A percentile compares a stretch with the other conserved stretches of the same genome.
These are phyloP conservation scores for Loripinus fragilis DNA, from an alignment of 2,888 invertebrate genomes.

Conservation along the genomic window DNA sequence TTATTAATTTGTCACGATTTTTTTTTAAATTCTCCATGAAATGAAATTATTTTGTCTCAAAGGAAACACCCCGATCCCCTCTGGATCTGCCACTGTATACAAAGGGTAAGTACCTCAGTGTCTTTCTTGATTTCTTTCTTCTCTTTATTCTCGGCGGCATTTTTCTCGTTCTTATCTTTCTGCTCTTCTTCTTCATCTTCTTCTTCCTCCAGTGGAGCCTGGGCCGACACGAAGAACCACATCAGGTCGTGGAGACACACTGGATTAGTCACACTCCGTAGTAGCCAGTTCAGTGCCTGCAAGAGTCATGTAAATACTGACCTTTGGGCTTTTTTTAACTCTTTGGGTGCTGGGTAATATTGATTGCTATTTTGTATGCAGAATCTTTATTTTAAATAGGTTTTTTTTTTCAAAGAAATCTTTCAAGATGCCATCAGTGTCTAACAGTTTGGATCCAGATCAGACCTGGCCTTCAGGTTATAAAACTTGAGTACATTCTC, in stretches of 20 bases:
- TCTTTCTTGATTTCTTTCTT: slow-evolving; percentile 56
- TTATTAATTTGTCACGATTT: no score
- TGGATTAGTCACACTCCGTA: slow-evolving; percentile 95
- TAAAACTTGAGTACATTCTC: no score
- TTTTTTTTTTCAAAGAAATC: no score
- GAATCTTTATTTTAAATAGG: no score
- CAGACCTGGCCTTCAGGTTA: background rate
- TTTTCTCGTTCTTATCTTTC: slow-evolving; percentile 63
- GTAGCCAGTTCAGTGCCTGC: slow-evolving; percentile 96
- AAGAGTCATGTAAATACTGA: no score
- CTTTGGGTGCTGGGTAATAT: no score
- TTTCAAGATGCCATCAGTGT: no score
- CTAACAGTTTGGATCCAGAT: no score
- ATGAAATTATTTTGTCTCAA: background rate
- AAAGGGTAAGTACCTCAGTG: slow-evolving; percentile 35
- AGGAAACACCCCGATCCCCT: background rate
- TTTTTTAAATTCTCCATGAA: no score
- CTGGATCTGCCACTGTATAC: no score
- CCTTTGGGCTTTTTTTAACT: no score
- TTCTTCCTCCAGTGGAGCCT: slow-evolving; percentile 87
- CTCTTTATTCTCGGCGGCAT: slow-evolving; percentile 36
- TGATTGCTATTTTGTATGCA: no score
- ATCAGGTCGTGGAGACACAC: slow-evolving; percentile 96
- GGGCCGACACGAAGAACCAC: slow-evolving; percentile 97
- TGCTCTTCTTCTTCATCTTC: slow-evolving; percentile 85